Percentiles rank a stretch among this genome's conserved stretches.
Conservation (phyloP, 2,113 vertebrate species). For the Cinclus cinclus region DNA sequence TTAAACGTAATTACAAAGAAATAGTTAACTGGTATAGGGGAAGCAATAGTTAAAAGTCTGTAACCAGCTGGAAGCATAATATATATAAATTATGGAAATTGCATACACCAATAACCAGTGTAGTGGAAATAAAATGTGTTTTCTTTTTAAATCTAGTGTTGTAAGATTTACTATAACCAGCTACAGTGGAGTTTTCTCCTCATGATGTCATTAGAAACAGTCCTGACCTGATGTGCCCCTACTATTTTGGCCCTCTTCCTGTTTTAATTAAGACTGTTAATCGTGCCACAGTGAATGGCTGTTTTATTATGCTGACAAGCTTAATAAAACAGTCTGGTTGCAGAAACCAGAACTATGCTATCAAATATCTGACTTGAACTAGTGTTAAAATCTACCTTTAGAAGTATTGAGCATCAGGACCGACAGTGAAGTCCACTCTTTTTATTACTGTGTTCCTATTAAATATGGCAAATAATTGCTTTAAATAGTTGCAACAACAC, state of each 20-base stretch:
- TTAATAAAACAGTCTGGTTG: fast-evolving
- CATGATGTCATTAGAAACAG: neutral
- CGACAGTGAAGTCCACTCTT: neutral
- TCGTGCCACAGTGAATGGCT: neutral
- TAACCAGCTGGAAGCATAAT: neutral
- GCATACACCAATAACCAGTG: neutral
- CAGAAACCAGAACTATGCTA: neutral
- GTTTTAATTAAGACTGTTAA: conserved; percentile 28
- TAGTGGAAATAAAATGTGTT: neutral
- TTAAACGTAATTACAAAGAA: neutral
- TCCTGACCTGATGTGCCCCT: conserved; percentile 20
- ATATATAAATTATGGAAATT: neutral
- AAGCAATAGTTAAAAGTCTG: neutral
- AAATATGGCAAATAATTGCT: neutral
- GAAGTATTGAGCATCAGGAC: neutral
- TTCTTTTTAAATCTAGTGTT: neutral
- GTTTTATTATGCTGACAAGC: neutral
- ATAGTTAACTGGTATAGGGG: neutral
- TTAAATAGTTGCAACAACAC: neutral
- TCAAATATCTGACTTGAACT: neutral
- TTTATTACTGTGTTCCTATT: neutral
- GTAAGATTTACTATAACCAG: neutral
- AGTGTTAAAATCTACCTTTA: neutral
- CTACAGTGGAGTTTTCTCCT: neutral
- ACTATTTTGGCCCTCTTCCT: conserved; percentile 6